phyloP scores from a whole-genome alignment of 2,888 invertebrate species.

The Troilus luridus region DNA sequence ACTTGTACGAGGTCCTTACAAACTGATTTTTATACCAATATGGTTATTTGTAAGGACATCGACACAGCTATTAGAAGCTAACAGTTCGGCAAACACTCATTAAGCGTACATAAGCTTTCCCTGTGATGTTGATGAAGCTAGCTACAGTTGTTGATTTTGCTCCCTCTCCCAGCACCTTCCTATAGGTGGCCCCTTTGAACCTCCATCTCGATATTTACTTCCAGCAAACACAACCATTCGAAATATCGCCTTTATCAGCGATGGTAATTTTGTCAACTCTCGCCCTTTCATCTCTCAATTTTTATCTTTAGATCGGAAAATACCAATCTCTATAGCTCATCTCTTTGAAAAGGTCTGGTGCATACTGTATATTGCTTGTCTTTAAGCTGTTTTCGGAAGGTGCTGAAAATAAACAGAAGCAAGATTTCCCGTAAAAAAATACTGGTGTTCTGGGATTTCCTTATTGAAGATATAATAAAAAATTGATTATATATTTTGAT shows the following conservation, averaged over 20 bases:
- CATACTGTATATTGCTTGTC: neutral
- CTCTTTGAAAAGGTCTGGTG: neutral
- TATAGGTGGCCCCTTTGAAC: neutral
- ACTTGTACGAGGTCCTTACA: no score
- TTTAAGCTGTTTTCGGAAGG: neutral
- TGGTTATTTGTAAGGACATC: neutral
- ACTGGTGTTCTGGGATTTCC: no score
- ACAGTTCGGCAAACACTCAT: neutral
- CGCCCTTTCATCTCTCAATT: neutral
- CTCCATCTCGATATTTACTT: constrained; percentile 2
- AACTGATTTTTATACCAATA: no score
- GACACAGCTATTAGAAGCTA: neutral
- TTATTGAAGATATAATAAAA: no score
- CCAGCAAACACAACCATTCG: neutral
- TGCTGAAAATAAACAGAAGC: neutral
- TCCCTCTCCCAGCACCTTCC: neutral
- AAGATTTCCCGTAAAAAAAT: no score
- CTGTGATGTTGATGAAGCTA: constrained; percentile 15
- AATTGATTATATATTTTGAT: no score
- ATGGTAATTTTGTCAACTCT: constrained; percentile 7
- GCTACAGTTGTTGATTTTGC: neutral
- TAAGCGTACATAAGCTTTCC: neutral
- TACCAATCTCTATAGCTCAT: neutral
- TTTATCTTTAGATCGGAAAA: neutral
- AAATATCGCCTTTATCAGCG: neutral